phyloP scores from a whole-genome alignment of 2,797 vertebrate genomes.

The Ataeniobius toweri region DNA sequence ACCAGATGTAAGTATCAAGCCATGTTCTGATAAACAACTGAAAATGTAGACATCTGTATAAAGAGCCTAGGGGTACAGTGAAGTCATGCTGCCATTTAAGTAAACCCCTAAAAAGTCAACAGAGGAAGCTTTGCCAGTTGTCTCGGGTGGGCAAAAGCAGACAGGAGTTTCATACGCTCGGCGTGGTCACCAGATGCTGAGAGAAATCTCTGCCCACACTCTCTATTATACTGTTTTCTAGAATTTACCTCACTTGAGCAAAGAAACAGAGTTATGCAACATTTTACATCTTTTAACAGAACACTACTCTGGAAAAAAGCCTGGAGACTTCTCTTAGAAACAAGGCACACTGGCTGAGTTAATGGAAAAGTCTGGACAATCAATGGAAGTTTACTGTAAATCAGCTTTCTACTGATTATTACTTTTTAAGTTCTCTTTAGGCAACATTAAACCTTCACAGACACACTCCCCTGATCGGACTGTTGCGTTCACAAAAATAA shows the following conservation, averaged over 20 bases:
- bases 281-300: conserved; percentile 63
- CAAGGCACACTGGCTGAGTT: conserved; percentile 59
- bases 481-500: conserved; percentile 10
- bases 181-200: conserved; percentile 41
- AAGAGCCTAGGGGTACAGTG: background rate
- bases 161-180: conserved; percentile 13
- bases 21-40: background rate
- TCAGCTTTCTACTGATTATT: conserved; percentile 18
- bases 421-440: background rate
- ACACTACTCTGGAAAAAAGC: conserved; percentile 51
- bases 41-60: background rate
- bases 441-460: conserved; percentile 10
- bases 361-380: conserved; percentile 49
- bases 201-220: conserved; percentile 39
- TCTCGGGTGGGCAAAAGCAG: conserved; percentile 40
- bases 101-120: conserved; percentile 32
- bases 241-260: conserved; percentile 61
- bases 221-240: conserved; percentile 30
- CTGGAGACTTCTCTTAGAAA: conserved; percentile 56
- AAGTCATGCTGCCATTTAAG: conserved; percentile 10
- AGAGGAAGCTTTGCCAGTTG: conserved; percentile 18
- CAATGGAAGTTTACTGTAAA: conserved; percentile 12
- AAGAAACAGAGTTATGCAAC: conserved; percentile 63
- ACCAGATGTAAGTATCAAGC: conserved; percentile 5
- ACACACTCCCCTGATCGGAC: conserved; percentile 20